Base-by-base conservation (phyloP, 2,797 vertebrate genomes). In the Anabacerthia variegaticeps region DNA sequence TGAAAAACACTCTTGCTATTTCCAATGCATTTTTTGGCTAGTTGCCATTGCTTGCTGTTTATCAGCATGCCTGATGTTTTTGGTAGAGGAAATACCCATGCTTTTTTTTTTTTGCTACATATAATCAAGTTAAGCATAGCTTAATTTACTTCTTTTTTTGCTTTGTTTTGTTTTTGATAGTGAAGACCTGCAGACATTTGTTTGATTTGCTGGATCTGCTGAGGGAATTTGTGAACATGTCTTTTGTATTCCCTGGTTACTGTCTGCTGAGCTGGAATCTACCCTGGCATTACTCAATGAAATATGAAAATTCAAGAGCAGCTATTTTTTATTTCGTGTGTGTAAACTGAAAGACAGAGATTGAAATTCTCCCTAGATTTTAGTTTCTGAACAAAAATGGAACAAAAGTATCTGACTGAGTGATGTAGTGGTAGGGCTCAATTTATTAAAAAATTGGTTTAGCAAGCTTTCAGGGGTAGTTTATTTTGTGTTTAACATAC, bases 31-130 rank as follows among this genome's bases (percentile, higher is more conserved):
- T 72, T 86, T 71, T 93, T 93, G 94, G 88, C 91, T 36, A 4
- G 21, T 79, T 92, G 83, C 93, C 71, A 44, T 28, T 52, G 54
- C 69, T 79, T 92, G 58, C 62, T 94, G 55, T 90, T 94, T 93
- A 73, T 92, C 82, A 81, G 39, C 66, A 41, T 23, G 61, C 39
- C 32, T 91, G 74, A 63, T 86, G 49, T 37, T 94, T 89, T 81
- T 51, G 62, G 73, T 56, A 69, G 62, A 85, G 87, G 69, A 96
- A 93, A 67, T 89, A 72, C 54, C 8, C 79, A 1, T 62, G 43
- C 10, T 84, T 84, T 39, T 13, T 84, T 39, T 13, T 96, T 49
- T 92, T 78, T 73, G 32, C 62, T 72, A 26, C 28, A 6, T 49
- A 16, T 46, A 78, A 77, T 94, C 37, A 73, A 95, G 41, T 77